These are phyloP conservation scores for Subacronicta megacephala DNA, from an alignment of 2,888 invertebrate species.

Conservation along the genomic window DNA sequence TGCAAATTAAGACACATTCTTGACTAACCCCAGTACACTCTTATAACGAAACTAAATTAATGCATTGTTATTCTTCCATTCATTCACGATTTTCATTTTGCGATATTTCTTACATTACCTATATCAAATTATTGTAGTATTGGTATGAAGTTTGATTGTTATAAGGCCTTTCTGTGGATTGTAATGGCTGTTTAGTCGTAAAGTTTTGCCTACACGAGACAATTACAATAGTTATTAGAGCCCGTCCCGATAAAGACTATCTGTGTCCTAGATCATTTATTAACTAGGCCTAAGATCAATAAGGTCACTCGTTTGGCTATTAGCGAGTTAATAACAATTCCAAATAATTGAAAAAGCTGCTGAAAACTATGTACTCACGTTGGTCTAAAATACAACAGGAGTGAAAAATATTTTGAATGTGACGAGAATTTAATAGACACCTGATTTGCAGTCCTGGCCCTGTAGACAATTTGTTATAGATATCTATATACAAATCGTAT, in stretches of 20 bases:
- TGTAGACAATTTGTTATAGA: too few species aligned
- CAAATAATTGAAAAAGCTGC: background rate
- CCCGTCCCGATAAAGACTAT: conserved; percentile 27
- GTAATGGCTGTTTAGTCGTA: conserved; percentile 1
- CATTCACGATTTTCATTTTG: too few species aligned
- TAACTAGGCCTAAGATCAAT: conserved; percentile 28
- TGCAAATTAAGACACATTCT: background rate
- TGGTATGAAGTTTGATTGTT: background rate
- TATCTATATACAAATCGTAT: too few species aligned
- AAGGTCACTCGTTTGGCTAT: conserved; percentile 14
- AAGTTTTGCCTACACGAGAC: conserved; percentile 13
- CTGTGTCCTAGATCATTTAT: conserved; percentile 39
- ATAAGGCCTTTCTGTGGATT: background rate
- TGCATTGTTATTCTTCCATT: too few species aligned
- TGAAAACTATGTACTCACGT: too few species aligned
- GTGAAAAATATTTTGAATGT: too few species aligned
- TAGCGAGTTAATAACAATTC: background rate
- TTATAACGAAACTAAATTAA: too few species aligned
- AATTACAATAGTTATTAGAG: conserved; percentile 28
- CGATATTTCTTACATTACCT: too few species aligned
- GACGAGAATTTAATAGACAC: too few species aligned
- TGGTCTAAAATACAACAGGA: too few species aligned
- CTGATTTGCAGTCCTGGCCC: too few species aligned
- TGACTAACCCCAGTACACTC: too few species aligned
- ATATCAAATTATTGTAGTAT: background rate